phyloP scores from a whole-genome alignment of 2,113 vertebrate species.

The Indri indri region DNA sequence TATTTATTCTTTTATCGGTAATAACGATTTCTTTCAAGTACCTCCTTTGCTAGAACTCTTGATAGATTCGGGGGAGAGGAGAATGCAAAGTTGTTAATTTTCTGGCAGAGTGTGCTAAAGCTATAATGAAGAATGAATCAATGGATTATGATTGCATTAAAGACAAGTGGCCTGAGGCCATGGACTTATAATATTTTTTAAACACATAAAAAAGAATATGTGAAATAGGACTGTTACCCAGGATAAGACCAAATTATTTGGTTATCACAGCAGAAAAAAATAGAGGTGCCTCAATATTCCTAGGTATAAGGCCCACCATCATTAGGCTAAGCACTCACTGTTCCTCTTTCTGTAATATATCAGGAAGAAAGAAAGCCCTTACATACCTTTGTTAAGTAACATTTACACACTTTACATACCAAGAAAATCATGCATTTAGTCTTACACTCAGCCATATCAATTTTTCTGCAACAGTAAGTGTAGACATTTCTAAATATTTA shows the following conservation, averaged over 20 bases:
- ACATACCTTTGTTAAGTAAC: neutral
- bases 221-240: neutral
- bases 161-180: neutral
- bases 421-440: neutral
- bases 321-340: neutral
- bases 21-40: neutral
- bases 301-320: neutral
- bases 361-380: neutral
- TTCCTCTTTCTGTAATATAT: neutral
- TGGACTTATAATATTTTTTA: neutral
- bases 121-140: neutral
- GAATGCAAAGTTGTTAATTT: neutral
- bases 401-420: neutral
- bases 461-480: neutral
- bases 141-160: neutral
- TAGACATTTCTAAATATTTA: neutral
- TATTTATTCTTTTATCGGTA: neutral
- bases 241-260: neutral
- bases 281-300: neutral
- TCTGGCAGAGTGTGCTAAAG: neutral
- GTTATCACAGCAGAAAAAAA: neutral
- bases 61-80: neutral
- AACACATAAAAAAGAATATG: neutral
- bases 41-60: neutral
- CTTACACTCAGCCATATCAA: neutral